Evolutionary conservation across 2,113 vertebrate species (phyloP).

Genomic region (Oxyura jamaicensis): DNA sequence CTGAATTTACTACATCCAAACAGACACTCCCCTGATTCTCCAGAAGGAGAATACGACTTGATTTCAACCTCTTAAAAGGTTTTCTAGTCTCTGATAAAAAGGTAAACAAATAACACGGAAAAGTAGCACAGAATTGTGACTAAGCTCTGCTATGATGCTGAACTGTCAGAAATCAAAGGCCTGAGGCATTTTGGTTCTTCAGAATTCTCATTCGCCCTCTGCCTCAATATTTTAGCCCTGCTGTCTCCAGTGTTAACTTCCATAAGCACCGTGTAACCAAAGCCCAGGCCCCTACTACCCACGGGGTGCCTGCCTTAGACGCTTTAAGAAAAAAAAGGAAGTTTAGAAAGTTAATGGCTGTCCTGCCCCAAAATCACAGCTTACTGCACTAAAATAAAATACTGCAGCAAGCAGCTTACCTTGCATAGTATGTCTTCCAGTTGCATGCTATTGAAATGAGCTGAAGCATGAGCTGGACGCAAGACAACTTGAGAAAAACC

Average conservation of each 20-base stretch:
- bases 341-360: not conserved
- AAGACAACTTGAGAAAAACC: constrained; percentile 95
- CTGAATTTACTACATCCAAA: not conserved
- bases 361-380: not conserved
- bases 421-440: constrained; percentile 98
- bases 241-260: not conserved
- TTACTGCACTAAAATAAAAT: not conserved
- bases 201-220: not conserved
- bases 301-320: not conserved
- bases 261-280: not conserved
- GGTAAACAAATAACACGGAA: not conserved
- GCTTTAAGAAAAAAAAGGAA: not conserved
- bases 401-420: constrained; percentile 75
- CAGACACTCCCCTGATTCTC: not conserved
- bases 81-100: constrained; percentile 13
- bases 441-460: constrained; percentile 98
- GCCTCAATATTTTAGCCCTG: not conserved
- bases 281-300: not conserved
- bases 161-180: not conserved
- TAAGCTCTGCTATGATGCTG: not conserved
- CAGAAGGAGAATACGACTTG: not conserved
- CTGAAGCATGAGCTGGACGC: constrained; percentile 95
- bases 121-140: not conserved
- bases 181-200: not conserved
- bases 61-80: not conserved